These are phyloP conservation scores for Orthosia cruda DNA, from an alignment of 2,888 invertebrate genomes.

Conservation along the genomic window DNA sequence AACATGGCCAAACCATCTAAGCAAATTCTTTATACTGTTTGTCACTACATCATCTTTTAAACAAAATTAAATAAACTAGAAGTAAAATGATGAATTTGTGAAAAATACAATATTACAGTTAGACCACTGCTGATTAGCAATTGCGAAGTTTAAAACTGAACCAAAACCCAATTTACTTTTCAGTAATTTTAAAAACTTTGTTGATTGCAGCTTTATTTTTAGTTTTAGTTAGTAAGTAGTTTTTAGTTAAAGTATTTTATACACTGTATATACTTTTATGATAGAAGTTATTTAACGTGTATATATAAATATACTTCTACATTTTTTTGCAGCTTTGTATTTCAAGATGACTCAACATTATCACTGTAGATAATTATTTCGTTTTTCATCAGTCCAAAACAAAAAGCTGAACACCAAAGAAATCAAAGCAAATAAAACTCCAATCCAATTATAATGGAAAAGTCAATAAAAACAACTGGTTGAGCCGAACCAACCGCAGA, in stretches of 20 bases:
- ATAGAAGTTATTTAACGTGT: too few relatives aligned
- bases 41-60: too few relatives aligned
- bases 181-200: neutral
- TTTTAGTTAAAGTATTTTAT: too few relatives aligned
- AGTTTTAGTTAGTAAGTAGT: too few relatives aligned
- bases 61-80: too few relatives aligned
- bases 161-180: slow-evolving; percentile 3
- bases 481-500: slow-evolving; percentile 1
- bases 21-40: too few relatives aligned
- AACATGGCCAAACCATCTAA: too few relatives aligned
- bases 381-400: too few relatives aligned
- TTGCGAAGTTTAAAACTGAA: neutral
- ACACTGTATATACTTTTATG: too few relatives aligned
- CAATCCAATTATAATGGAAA: neutral
- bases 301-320: too few relatives aligned
- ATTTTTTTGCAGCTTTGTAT: neutral
- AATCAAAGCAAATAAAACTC: neutral
- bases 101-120: neutral
- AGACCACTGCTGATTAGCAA: neutral
- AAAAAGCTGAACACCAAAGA: neutral
- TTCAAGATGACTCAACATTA: neutral
- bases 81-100: too few relatives aligned
- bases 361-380: too few relatives aligned
- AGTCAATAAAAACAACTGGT: slow-evolving; percentile 11
- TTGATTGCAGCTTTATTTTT: neutral